Percentiles rank a stretch among this genome's conserved stretches.
Conservation (phyloP, 2,888 invertebrate genomes). For the Lucinisca nassula region DNA sequence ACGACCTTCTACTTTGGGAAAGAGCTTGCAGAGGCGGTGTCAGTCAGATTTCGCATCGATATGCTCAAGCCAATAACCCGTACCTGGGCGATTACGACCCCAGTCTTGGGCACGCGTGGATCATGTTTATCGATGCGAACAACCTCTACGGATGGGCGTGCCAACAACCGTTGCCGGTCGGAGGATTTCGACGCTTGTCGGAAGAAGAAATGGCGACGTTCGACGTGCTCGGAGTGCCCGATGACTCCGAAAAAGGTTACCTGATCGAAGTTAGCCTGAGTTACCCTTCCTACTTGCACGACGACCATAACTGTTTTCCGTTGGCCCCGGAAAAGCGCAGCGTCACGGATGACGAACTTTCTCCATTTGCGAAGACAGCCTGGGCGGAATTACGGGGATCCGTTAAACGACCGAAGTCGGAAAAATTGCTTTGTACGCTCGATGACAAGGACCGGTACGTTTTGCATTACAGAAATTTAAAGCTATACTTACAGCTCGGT, state of each 20-base stretch:
- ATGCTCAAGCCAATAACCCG: constrained; percentile 56
- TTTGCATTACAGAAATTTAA: neutral
- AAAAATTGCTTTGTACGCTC: constrained; percentile 9
- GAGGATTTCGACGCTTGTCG: constrained; percentile 72
- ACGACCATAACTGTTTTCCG: neutral
- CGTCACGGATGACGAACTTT: neutral
- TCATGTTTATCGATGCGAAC: constrained; percentile 42
- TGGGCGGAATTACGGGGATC: neutral
- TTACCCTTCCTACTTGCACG: neutral
- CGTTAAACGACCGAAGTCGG: neutral
- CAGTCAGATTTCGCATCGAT: constrained; percentile 46
- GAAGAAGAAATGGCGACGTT: neutral
- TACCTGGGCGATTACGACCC: constrained; percentile 22
- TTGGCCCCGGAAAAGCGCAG: neutral
- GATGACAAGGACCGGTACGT: neutral
- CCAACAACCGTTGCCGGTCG: constrained; percentile 74
- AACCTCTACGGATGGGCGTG: constrained; percentile 69
- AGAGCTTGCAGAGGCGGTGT: constrained; percentile 46
- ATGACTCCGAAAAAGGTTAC: neutral
- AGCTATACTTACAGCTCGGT: too few species aligned
- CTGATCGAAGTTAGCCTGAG: neutral
- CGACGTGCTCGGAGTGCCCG: neutral
- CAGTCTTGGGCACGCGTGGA: constrained; percentile 62
- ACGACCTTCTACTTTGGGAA: constrained; percentile 27
- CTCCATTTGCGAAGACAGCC: neutral